Base-by-base conservation (phyloP, 2,113 vertebrate genomes). In the Onychostruthus taczanowskii region DNA sequence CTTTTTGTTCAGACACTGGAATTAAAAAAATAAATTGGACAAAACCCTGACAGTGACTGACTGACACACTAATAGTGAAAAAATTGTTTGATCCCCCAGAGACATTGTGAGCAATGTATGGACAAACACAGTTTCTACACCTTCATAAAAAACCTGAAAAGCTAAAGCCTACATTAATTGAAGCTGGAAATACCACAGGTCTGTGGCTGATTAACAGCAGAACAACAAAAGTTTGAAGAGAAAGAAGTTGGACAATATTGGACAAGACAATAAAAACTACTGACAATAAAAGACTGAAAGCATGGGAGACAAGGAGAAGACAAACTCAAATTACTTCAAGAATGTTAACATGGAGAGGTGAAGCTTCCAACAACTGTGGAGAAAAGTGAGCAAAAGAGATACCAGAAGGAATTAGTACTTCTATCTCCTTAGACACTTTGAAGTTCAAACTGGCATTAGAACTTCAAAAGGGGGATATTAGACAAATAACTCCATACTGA, bases 291-390 rank as follows among this genome's bases (percentile, higher is more conserved):
- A 84, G 16, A 39, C 1, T 77, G 33, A 15, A 93, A 55, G 33
- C 0, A 0, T 46, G 18, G 14, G 16, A 53, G 1, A 55, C 8
- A 46, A 62, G 6, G 11, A 86, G 49, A 64, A 9, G 8, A 46
- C 11, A 46, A 44, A 52, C 7, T 61, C 17, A 73, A 58, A 80
- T 85, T 73, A 21, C 12, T 33, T 58, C 7, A 64, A 81, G 35
- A 86, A 62, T 20, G 5, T 55, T n/a, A 83, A 47, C 27, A 11
- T 3, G 23, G 30, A 68, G n/a, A 90, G 66, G 12, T 8, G 16
- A 89, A 72, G 5, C 16, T 88, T 35, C 53, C 28, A 70, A 28
- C 4, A 64, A 15, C 6, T 70, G 11, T 50, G 39, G 41, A 83
- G 37, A 87, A 84, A 82, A 64, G 10, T 0, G 1, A 43, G 27